Evolutionary conservation across 2,797 vertebrate species (phyloP), one percentile per base, ranked within the genome.

Genomic region (Urophycis tenuis): DNA sequence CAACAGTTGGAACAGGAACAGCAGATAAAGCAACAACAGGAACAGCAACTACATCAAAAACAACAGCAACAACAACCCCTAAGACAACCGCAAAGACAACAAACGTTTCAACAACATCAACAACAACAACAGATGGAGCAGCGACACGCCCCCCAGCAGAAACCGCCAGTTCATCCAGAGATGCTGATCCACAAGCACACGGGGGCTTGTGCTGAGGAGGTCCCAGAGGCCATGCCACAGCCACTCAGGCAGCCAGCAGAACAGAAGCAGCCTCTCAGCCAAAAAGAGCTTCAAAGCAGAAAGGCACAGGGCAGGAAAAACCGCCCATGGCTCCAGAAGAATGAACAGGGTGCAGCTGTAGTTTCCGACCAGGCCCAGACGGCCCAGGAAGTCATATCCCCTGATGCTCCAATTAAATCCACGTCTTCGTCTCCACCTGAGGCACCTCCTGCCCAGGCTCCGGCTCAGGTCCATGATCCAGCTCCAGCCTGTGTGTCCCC

Each of bases 281-380:
- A 84, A 1, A 76, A 86, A 32, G 85, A 92, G 33, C 81, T 92
- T 36, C 87, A 91, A 73, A 84, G 71, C 49, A 88, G 86, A 76
- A 94, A 92, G 64, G 86, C 90, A 15, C 85, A 86, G 60, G 90
- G 86, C 12, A 73, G 79, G 71, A 91, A 87, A 78, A 93, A 92
- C 74, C 90, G 93, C 3, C 93, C 93, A 10, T 94, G 93, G 94
- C 88, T 94, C 70, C 89, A 93, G 75, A 90, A 89, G 81, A 81
- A 85, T 33, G 31, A n/a, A 60, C 81, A 87, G 34, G 79, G 34
- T 9, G 81, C 80, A 70, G 30, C 73, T 74, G 35, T 81, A 49
- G 1, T 6, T 67, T 10, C 81, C 67, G 22, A 31, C 73, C 31
- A 72, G 77, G 74, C 80, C 19, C 75, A 67, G 45, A 72, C 33